Base-by-base conservation (phyloP, 1,140 invertebrate genomes). In the Aphidius ervi region DNA sequence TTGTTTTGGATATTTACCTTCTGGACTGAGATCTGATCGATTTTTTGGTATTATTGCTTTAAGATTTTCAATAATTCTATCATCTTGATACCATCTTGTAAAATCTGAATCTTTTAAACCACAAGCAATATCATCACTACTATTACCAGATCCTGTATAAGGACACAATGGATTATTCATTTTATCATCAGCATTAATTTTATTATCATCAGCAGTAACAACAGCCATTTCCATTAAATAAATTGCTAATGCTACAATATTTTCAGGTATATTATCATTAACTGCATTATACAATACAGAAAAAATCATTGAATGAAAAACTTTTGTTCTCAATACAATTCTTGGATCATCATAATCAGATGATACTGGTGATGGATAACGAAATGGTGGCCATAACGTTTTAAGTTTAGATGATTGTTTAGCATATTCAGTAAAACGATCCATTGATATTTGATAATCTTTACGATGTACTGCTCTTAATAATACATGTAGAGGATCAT, bases 381-480 rank as follows among this genome's bases (percentile, higher is more conserved):
- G 80, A 73, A 90, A 94, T 1, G 93, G 93, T 46, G 92, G 91
- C 93, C 93, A 95, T 0, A 88, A 87, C 54, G 84, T 85, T 87
- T 87, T n/a, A 86, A 84, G 37, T 83, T 81, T 63, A 85, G 83
- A 56, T 84, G 39, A 54, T 4, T 54, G 37, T 20, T 54, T 54
- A 0, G 87, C 85, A 68, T 90, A 93, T 68, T 89, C 85, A 2
- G 87, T 91, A 74, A 87, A 93, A 52, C 95, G 82, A 77, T 98
- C 95, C 85, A 98, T 88, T 4, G 95, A 94, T 16, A 89, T 87
- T 79, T 98, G 95, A 74, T 95, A 97, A 75, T 99, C 95, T 69
- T 89, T 85, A 45, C 93, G 81, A 78, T 98, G 94, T 3, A 97
- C 92, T 37, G 94, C 93, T 70, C 96, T 81, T 3, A 97, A 79